Percentiles rank a stretch among this genome's conserved stretches.
Evolutionary conservation across 2,888 invertebrate species (phyloP).

Genomic region (Polia nebulosa): DNA sequence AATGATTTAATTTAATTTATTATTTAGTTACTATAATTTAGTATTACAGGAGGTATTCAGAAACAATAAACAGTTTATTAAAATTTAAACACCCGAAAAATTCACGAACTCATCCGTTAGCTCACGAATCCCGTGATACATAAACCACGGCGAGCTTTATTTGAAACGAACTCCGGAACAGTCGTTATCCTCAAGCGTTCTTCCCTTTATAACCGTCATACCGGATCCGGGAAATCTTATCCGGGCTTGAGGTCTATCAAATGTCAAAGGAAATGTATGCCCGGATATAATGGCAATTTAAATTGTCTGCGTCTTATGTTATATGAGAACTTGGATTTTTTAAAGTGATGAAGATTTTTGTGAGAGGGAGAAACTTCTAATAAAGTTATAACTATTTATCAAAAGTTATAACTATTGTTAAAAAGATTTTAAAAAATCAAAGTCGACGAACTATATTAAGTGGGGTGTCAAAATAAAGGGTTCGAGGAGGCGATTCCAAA

Average conservation of each 20-base stretch:
- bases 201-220: slow-evolving; percentile 58
- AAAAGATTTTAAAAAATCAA: no score
- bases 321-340: slow-evolving; percentile 9
- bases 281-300: slow-evolving; percentile 55
- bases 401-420: no score
- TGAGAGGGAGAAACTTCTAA: no score
- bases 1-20: no score
- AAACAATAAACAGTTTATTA: neutral
- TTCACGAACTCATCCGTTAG: neutral
- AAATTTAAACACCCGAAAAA: neutral
- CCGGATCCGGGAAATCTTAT: slow-evolving; percentile 58
- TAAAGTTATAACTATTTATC: no score
- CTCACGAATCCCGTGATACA: slow-evolving; percentile 6
- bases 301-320: slow-evolving; percentile 43
- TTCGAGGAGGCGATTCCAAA: no score
- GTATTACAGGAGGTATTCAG: no score
- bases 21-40: no score
- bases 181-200: slow-evolving; percentile 60
- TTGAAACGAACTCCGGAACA: slow-evolving; percentile 48
- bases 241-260: slow-evolving; percentile 55
- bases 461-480: no score
- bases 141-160: slow-evolving; percentile 40
- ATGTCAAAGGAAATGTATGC: slow-evolving; percentile 53
- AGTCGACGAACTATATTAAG: no score
- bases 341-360: no score